These are phyloP conservation scores for Trichomycterus rosablanca DNA, from an alignment of 2,113 vertebrate species.

Conservation along the genomic window DNA sequence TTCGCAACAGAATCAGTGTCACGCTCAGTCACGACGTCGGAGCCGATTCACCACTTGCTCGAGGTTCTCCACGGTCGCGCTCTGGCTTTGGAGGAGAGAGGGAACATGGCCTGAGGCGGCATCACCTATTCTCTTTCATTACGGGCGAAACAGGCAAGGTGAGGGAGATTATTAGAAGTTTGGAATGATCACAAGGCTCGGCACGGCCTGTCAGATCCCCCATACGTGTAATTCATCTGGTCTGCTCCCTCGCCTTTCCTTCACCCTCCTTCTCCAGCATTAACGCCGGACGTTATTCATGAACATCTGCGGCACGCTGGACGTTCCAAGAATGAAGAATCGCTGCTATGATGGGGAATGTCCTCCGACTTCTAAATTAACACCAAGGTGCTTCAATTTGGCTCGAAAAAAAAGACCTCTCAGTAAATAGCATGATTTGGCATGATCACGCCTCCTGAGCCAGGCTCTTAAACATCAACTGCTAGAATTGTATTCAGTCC, in stretches of 20 bases:
- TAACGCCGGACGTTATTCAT: conserved; percentile 97
- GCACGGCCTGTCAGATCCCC: conserved; percentile 98
- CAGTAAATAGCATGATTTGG: no score
- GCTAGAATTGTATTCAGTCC: no score
- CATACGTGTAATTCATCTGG: conserved; percentile 99
- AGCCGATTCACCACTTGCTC: conserved; percentile 93
- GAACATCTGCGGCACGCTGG: conserved; percentile 95
- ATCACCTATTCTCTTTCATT: conserved; percentile 99
- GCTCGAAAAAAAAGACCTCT: no score
- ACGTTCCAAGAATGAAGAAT: no score
- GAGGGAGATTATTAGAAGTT: conserved; percentile 99
- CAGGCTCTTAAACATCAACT: no score
- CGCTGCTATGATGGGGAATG: no score
- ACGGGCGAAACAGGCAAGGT: conserved; percentile 96
- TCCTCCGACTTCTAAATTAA: no score
- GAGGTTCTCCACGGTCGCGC: conserved; percentile 91
- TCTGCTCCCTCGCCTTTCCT: conserved; percentile 68
- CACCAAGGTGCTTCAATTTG: no score
- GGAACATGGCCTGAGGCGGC: conserved; percentile 96
- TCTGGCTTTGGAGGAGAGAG: conserved; percentile 93
- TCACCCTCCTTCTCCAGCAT: conserved; percentile 59
- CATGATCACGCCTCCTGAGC: no score
- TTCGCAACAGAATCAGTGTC: no score
- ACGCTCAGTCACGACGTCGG: conserved; percentile 68
- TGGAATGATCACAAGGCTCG: conserved; percentile 99